Conservation (phyloP, 2,888 invertebrate species). For the Meteorus cinctellus region DNA sequence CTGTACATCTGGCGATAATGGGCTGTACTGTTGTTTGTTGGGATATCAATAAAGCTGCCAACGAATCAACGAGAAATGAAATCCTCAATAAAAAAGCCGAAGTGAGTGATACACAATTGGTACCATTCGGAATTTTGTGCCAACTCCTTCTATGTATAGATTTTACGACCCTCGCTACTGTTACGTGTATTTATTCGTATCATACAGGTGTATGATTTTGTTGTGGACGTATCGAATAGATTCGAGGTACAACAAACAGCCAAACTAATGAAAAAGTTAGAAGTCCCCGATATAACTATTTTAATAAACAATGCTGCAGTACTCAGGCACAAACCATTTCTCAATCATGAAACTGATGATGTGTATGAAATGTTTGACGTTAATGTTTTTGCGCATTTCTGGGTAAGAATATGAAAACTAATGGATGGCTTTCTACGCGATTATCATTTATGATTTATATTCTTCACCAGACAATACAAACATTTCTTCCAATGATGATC, state of each 20-base stretch:
- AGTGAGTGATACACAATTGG: slow-evolving; percentile 44
- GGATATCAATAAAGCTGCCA: slow-evolving; percentile 61
- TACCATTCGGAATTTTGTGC: too few relatives aligned
- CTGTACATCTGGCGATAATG: slow-evolving; percentile 59
- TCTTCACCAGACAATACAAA: slow-evolving; percentile 67
- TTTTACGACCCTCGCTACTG: too few relatives aligned
- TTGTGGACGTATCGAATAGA: slow-evolving; percentile 63
- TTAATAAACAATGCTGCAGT: slow-evolving; percentile 74
- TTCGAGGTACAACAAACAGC: slow-evolving; percentile 59
- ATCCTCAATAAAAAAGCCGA: slow-evolving; percentile 64
- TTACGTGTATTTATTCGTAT: too few relatives aligned
- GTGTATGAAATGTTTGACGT: slow-evolving; percentile 70
- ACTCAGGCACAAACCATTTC: slow-evolving; percentile 69
- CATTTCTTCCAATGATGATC: slow-evolving; percentile 72
- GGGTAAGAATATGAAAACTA: slow-evolving; percentile 63
- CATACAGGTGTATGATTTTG: slow-evolving; percentile 62
- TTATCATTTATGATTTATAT: neutral
- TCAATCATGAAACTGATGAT: slow-evolving; percentile 67
- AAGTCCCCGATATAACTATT: slow-evolving; percentile 72
- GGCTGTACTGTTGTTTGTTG: slow-evolving; percentile 66
- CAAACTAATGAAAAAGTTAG: slow-evolving; percentile 59
- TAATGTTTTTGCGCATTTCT: slow-evolving; percentile 74
- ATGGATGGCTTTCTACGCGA: neutral
- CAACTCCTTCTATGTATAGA: too few relatives aligned
- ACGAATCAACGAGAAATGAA: slow-evolving; percentile 57